A percentile compares a stretch with the other conserved stretches of the same genome.
phyloP scores from a whole-genome alignment of 2,888 invertebrate genomes.

The Pimpla rufipes region DNA sequence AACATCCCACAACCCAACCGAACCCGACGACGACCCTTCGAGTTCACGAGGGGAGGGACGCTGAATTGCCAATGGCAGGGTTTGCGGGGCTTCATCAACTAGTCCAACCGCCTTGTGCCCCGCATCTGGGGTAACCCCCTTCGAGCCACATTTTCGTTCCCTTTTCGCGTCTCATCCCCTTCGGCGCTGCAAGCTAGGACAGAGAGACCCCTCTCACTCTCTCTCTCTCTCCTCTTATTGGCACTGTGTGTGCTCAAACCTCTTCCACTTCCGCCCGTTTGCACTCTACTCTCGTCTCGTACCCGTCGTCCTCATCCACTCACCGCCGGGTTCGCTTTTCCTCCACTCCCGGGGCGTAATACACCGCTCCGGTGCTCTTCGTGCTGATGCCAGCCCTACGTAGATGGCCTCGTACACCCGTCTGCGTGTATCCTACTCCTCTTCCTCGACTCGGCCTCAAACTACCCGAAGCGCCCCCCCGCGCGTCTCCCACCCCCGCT shows the following conservation, averaged over 20 bases:
- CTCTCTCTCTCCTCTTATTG: slow-evolving; percentile 38
- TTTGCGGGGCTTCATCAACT: too few relatives aligned
- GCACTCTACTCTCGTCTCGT: slow-evolving; percentile 42
- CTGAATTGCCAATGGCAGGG: too few relatives aligned
- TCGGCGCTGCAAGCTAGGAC: not conserved
- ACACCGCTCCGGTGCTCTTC: slow-evolving; percentile 25
- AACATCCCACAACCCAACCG: too few relatives aligned
- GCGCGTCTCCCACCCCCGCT: slow-evolving; percentile 38
- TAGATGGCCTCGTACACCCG: slow-evolving; percentile 7
- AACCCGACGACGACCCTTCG: too few relatives aligned
- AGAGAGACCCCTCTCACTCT: too few relatives aligned
- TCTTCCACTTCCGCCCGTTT: slow-evolving; percentile 53
- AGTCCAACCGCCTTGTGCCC: too few relatives aligned
- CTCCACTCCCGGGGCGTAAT: slow-evolving; percentile 28
- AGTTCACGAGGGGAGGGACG: not conserved
- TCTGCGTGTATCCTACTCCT: slow-evolving; percentile 17
- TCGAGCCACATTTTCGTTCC: not conserved
- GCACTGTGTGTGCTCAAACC: slow-evolving; percentile 46
- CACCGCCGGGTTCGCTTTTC: slow-evolving; percentile 8
- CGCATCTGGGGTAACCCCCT: not conserved
- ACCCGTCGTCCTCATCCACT: not conserved
- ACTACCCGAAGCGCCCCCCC: slow-evolving; percentile 38
- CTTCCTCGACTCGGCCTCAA: slow-evolving; percentile 32
- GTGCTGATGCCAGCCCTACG: slow-evolving; percentile 18
- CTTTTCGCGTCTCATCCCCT: not conserved